Evolutionary conservation across 2,797 vertebrate genomes (phyloP), one percentile per base, ranked within the genome.

Genomic region (Acrocephalus scirpaceus): DNA sequence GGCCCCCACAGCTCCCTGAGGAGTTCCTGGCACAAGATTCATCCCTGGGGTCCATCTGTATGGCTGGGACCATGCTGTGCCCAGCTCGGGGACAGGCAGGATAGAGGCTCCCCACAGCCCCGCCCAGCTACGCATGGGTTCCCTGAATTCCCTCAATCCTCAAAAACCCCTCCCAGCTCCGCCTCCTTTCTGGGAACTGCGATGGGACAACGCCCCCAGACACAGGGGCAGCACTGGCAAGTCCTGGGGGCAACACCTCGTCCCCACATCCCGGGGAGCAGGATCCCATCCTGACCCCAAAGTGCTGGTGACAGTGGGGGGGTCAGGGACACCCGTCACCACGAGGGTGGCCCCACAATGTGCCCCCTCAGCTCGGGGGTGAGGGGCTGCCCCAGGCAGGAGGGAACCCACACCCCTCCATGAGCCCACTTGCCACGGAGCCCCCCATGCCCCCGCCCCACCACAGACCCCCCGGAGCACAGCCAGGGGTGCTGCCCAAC

Each of bases 251-350:
- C 76, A 66, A 22, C 34, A 14, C 19, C 14, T 29, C 8, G 0
- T 30, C 36, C 50, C 22, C 27, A 25, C 4, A 0, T 11, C 25
- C 29, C 0, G 1, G 5, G 16, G 18, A 22, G 64, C 27, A 51
- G 44, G 83, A 20, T 57, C 45, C 34, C 20, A 12, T 6, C 56
- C 42, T 11, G 13, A 62, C 13, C 30, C 17, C 9, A 47, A 16
- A n/a, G 8, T 1, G 0, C 9, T 0, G 0, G 5, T 18, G 29
- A 19, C 1, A 1, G 9, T 4, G 8, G 7, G 2, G 25, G 13
- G 3, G 1, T 6, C 56, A 48, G 18, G 9, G 13, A 32, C 44
- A 9, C 10, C 11, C 0, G 0, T 13, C 57, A 48, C 26, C 42
- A 8, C 36, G 15, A 9, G 11, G 15, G 32, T 6, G 8, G 22